Base-by-base conservation (phyloP, 2,113 vertebrate species). In the Epinephelus cyanopodus region DNA sequence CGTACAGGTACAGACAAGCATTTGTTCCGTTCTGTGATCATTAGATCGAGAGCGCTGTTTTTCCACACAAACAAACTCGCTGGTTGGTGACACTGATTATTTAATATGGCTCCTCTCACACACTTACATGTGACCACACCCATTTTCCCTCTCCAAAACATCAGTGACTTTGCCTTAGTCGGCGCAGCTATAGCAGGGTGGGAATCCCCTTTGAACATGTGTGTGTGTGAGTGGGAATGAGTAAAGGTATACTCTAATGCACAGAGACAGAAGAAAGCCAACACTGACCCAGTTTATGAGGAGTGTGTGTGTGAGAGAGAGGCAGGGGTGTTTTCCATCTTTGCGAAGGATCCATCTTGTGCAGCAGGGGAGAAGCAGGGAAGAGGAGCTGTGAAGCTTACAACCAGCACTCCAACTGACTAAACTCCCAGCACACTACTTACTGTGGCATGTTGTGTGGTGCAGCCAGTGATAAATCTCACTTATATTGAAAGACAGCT, bases 261-360 rank as follows among this genome's bases (percentile, higher is more conserved):
- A 84, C 48, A 63, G 83, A 74, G 78, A 82, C 80, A 62, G 64
- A 29, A 73, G 70, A 71, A 63, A 89, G 67, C 37, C 37, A 13
- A 64, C 21, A 53, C 37, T 92, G 92, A 91, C 92, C 92, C 84
- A 93, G 73, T 90, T 92, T 77, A 45, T 52, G 50, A 70, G 45
- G 50, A 15, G 72, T 47, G 42, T 58, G 50, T 29, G 21, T 56
- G 53, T 23, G 64, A 71, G 57, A 56, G 45, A 58, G 23, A 19
- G 69, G 65, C 60, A n/a, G 68, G 77, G 87, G 88, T 92, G 83
- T 91, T 91, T 90, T 90, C 86, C 84, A 75, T 90, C 81, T 83
- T 67, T 83, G 77, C 75, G 87, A 79, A 79, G 89, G 85, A 88
- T 91, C 91, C 93, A 93, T 94, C 87, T 93, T 94, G 91, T 90